phyloP scores from a whole-genome alignment of 2,888 invertebrate species.

The Melieria picta region DNA sequence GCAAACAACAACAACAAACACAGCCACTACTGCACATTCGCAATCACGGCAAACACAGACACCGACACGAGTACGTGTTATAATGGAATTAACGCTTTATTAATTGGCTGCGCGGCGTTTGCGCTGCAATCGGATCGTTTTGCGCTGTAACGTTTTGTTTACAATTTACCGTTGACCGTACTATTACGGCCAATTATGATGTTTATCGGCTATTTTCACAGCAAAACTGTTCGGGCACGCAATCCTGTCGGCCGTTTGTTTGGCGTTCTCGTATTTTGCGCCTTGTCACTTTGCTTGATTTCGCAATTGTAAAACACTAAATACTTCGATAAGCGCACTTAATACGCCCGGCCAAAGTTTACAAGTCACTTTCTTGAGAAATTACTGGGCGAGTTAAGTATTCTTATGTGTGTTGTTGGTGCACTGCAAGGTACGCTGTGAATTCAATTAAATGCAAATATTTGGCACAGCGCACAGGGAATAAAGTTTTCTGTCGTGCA shows the following conservation, averaged over 20 bases:
- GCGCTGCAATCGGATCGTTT: neutral
- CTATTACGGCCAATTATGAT: constrained; percentile 58
- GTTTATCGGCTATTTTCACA: constrained; percentile 47
- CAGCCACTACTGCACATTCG: neutral
- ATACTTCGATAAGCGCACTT: too few relatives aligned
- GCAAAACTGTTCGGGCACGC: constrained; percentile 51
- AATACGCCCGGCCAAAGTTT: too few relatives aligned
- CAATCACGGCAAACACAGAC: neutral
- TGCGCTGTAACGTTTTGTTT: constrained; percentile 41
- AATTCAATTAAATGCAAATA: too few relatives aligned
- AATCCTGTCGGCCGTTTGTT: constrained; percentile 20
- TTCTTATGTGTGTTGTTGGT: too few relatives aligned
- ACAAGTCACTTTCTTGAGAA: too few relatives aligned
- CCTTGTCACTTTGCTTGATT: neutral
- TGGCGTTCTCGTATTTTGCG: constrained; percentile 9
- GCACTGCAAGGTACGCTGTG: too few relatives aligned
- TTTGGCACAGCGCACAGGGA: too few relatives aligned
- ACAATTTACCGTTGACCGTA: constrained; percentile 35
- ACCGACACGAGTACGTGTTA: constrained; percentile 27
- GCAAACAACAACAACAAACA: neutral
- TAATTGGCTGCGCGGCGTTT: constrained; percentile 21
- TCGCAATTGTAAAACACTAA: neutral
- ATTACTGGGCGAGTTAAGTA: too few relatives aligned
- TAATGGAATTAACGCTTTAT: constrained; percentile 42
- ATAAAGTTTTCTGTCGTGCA: too few relatives aligned